Conservation (phyloP, 2,888 invertebrate genomes). For the Nasonovia ribisnigri region DNA sequence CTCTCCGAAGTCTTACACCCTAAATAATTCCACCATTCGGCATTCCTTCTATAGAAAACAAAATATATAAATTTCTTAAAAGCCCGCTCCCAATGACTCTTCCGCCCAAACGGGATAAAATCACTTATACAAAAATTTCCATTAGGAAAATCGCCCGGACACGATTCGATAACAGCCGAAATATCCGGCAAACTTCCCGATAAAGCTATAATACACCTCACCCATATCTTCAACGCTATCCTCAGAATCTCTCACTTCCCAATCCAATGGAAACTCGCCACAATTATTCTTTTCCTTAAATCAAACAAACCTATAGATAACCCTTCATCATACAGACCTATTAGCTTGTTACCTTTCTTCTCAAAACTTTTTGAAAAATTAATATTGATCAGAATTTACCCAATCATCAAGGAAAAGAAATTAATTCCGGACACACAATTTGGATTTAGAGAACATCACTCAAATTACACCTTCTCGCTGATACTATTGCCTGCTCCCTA, state of each 20-base stretch:
- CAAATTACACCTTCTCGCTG: too few relatives aligned
- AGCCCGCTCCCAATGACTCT: background rate
- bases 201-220: too few relatives aligned
- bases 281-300: background rate
- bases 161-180: too few relatives aligned
- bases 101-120: background rate
- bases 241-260: background rate
- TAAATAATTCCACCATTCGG: background rate
- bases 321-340: background rate
- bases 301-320: background rate
- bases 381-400: too few relatives aligned
- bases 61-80: background rate
- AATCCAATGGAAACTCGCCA: background rate
- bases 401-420: too few relatives aligned
- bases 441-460: too few relatives aligned
- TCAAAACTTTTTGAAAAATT: too few relatives aligned
- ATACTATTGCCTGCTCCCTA: too few relatives aligned
- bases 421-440: too few relatives aligned
- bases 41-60: background rate
- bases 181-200: too few relatives aligned
- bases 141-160: too few relatives aligned
- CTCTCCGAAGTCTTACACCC: background rate
- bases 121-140: background rate
- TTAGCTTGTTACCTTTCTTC: background rate
- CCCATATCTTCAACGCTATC: background rate